Percentiles rank a stretch among this genome's conserved stretches.
phyloP scores from a whole-genome alignment of 2,888 invertebrate genomes.

The Oeneis ivallda region DNA sequence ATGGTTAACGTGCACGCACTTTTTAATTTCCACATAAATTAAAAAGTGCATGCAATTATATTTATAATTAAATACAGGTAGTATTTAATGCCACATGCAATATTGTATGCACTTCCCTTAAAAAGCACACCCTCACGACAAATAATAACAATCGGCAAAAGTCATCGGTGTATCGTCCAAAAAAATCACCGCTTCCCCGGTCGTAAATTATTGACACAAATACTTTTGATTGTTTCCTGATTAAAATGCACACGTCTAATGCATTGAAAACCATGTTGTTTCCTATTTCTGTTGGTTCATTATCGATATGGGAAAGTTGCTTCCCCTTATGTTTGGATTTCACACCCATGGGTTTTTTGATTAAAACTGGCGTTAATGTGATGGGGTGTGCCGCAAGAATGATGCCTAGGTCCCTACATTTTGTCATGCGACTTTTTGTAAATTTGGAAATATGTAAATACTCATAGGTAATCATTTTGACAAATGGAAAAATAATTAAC shows the following conservation, averaged over 20 bases:
- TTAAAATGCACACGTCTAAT: conserved; percentile 60
- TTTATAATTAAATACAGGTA: too few relatives aligned
- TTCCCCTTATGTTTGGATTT: conserved; percentile 75
- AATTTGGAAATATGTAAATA: conserved; percentile 21
- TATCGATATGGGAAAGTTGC: conserved; percentile 77
- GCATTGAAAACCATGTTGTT: conserved; percentile 60
- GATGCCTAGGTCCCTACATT: conserved; percentile 62
- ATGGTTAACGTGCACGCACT: too few relatives aligned
- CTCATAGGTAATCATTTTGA: too few relatives aligned
- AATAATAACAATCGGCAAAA: conserved; percentile 53
- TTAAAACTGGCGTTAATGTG: conserved; percentile 70
- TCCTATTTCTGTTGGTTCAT: conserved; percentile 68
- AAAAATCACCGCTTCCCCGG: conserved; percentile 55
- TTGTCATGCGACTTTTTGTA: conserved; percentile 37
- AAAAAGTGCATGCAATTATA: too few relatives aligned
- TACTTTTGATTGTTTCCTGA: conserved; percentile 67
- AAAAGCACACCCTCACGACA: conserved; percentile 47
- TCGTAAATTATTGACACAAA: conserved; percentile 64
- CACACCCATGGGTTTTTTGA: conserved; percentile 77
- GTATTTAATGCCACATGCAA: background rate
- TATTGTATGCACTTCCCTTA: conserved; percentile 31
- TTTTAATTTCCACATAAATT: too few relatives aligned
- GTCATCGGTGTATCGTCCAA: conserved; percentile 54
- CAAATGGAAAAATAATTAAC: conserved; percentile 22
- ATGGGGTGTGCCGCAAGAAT: conserved; percentile 72